Conservation (phyloP, 37 sponge, comb jelly and placozoan genomes). For the Axinella damicornis region DNA sequence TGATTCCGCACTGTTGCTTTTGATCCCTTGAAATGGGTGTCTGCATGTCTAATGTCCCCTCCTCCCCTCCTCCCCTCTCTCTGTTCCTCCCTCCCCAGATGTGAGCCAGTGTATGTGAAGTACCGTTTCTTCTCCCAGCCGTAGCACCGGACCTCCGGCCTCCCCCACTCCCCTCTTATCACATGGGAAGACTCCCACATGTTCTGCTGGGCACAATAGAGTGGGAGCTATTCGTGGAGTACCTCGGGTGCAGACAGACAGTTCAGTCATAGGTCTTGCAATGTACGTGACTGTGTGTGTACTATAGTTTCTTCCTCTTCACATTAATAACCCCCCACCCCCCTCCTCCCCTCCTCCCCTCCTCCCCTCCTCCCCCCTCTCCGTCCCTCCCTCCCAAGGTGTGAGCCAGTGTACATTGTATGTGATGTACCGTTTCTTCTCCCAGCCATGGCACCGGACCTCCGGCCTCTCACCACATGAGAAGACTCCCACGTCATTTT, state of each 20-base stretch:
- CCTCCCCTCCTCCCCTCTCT: no score
- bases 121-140: conserved; percentile 70
- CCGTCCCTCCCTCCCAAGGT: conserved; percentile 36
- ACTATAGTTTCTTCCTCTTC: no score
- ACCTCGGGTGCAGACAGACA: conserved; percentile 54
- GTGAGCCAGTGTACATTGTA: conserved; percentile 87
- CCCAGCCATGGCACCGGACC: conserved; percentile 40
- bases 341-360: not conserved
- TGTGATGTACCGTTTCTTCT: conserved; percentile 67
- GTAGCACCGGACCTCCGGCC: conserved; percentile 24
- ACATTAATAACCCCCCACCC: no score
- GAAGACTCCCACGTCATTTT: conserved; percentile 72
- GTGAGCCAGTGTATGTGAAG: conserved; percentile 78
- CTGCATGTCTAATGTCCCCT: no score
- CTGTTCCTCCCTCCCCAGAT: conserved; percentile 32
- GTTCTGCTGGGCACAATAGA: conserved; percentile 80
- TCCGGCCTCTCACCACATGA: conserved; percentile 47
- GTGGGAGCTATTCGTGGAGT: conserved; percentile 59
- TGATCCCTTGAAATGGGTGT: no score
- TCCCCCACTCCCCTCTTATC: conserved; percentile 40
- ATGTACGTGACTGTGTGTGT: no score
- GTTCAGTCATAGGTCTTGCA: no score
- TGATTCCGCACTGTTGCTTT: no score
- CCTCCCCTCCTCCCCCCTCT: no score
- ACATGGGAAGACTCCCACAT: conserved; percentile 70